Evolutionary conservation across 2,888 invertebrate species (phyloP).

Genomic region (Agrotis segetum): DNA sequence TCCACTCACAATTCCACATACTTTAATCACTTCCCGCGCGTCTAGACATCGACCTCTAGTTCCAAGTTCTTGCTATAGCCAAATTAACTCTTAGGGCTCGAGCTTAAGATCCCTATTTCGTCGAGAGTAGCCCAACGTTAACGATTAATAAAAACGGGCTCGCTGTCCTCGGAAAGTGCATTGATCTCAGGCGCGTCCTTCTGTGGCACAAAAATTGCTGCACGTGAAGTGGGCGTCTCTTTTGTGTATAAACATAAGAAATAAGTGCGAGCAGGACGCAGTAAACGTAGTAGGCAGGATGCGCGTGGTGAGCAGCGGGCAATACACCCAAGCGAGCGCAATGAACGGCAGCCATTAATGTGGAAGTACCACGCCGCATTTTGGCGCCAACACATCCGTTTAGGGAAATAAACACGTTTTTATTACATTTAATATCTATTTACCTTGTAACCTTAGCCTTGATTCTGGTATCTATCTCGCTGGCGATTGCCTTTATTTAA

Average conservation of each 20-base stretch:
- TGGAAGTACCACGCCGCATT: constrained; percentile 85
- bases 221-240: constrained; percentile 86
- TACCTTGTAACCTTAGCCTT: constrained; percentile 35
- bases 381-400: constrained; percentile 84
- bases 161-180: constrained; percentile 90
- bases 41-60: constrained; percentile 83
- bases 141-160: constrained; percentile 87
- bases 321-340: constrained; percentile 90
- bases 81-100: constrained; percentile 79
- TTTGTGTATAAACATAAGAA: constrained; percentile 74
- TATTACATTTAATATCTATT: constrained; percentile 22
- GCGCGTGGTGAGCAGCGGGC: constrained; percentile 88
- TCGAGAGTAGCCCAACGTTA: constrained; percentile 72
- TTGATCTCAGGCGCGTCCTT: constrained; percentile 90
- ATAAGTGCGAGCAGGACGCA: constrained; percentile 82
- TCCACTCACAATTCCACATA: constrained; percentile 77
- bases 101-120: constrained; percentile 81
- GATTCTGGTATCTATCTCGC: constrained; percentile 14
- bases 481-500: neutral
- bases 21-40: constrained; percentile 86
- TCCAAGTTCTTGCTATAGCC: constrained; percentile 57
- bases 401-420: constrained; percentile 32
- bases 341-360: constrained; percentile 88
- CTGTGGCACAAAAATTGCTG: constrained; percentile 89
- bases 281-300: constrained; percentile 88